Percentiles rank a stretch among this genome's conserved stretches.
These are phyloP conservation scores for Ceyx margarethae DNA, from an alignment of 2,113 vertebrate genomes.

Conservation along the genomic window DNA sequence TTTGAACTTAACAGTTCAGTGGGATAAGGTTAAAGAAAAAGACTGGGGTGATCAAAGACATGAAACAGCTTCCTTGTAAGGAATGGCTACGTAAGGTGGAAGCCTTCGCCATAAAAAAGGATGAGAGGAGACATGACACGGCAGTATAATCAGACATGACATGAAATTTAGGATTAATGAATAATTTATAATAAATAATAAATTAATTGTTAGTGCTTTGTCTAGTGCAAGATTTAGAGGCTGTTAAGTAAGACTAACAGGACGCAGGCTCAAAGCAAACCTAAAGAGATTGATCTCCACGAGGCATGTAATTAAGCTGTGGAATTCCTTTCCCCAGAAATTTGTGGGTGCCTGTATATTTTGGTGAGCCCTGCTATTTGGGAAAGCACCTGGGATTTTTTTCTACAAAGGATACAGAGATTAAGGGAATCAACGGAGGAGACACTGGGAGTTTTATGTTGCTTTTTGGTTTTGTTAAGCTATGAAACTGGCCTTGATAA, in stretches of 20 bases:
- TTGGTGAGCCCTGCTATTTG: neutral
- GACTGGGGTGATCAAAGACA: neutral
- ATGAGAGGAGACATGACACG: neutral
- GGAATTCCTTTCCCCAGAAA: neutral
- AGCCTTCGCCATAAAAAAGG: neutral
- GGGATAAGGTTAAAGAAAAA: neutral
- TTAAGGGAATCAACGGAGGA: neutral
- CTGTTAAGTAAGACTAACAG: neutral
- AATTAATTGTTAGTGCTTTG: neutral
- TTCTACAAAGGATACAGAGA: neutral
- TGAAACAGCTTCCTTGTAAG: neutral
- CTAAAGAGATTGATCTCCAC: neutral
- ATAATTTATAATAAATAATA: too few relatives aligned
- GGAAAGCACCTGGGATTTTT: neutral
- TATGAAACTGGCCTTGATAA: neutral
- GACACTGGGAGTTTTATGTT: rapidly evolving
- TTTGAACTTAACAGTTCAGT: neutral
- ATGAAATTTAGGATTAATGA: neutral
- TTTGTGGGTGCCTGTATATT: neutral
- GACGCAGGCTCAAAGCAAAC: neutral
- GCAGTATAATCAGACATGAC: neutral
- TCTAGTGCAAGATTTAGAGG: neutral
- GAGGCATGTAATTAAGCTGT: neutral
- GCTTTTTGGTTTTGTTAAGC: neutral
- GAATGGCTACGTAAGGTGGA: neutral